These are phyloP conservation scores for Romanogobio albipinnatus DNA, from an alignment of 2,113 vertebrate genomes.

Conservation along the genomic window DNA sequence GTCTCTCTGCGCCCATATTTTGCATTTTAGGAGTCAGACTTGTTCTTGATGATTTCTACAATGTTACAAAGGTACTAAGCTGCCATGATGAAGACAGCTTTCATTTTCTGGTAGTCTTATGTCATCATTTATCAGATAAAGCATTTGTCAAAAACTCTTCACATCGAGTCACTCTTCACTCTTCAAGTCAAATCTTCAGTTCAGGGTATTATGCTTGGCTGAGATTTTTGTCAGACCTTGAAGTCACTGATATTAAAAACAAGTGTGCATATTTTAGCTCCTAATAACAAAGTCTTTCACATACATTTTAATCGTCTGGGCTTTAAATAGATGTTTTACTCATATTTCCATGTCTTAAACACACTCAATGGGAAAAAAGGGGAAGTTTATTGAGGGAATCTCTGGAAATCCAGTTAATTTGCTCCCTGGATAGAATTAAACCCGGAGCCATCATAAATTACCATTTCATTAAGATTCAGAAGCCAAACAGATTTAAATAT, in stretches of 20 bases:
- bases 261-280: slow-evolving; percentile 12
- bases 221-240: slow-evolving; percentile 1
- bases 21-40: background rate
- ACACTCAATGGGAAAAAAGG: slow-evolving; percentile 50
- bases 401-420: slow-evolving; percentile 67
- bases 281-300: slow-evolving; percentile 34
- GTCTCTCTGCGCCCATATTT: background rate
- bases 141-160: slow-evolving; percentile 10
- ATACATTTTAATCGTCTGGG: slow-evolving; percentile 38
- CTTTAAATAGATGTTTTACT: slow-evolving; percentile 62
- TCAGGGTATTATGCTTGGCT: background rate
- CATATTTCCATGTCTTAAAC: slow-evolving; percentile 62
- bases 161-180: background rate
- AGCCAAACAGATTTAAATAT: slow-evolving; percentile 71
- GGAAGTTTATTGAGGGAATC: slow-evolving; percentile 63
- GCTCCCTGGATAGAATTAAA: slow-evolving; percentile 68
- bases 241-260: slow-evolving; percentile 19
- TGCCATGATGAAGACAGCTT: background rate
- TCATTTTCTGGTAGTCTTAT: slow-evolving; percentile 11
- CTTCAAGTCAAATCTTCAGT: background rate
- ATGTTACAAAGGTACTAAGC: background rate
- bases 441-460: slow-evolving; percentile 68
- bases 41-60: background rate
- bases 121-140: slow-evolving; percentile 3
- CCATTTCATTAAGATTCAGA: slow-evolving; percentile 70